Conservation (phyloP, 2,113 vertebrate genomes). For the Rafetus swinhoei region DNA sequence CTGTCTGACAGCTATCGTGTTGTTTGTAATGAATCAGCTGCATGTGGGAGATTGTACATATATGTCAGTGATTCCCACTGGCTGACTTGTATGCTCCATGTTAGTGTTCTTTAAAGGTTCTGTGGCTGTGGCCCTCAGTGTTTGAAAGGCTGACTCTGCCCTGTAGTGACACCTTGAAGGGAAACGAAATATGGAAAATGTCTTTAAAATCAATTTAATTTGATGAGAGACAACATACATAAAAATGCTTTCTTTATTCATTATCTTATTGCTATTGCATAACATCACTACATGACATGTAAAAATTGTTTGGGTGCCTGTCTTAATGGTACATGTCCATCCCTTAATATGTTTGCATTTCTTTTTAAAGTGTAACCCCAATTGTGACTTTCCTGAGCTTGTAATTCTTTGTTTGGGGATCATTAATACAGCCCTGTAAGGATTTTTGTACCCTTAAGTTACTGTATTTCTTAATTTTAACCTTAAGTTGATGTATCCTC, state of each 20-base stretch:
- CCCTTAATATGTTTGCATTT: conserved; percentile 35
- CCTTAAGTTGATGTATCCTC: not conserved
- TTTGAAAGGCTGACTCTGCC: not conserved
- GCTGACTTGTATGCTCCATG: not conserved
- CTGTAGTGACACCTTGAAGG: not conserved
- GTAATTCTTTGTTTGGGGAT: not conserved
- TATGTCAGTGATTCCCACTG: not conserved
- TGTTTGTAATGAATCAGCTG: not conserved
- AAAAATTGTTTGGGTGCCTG: conserved; percentile 8
- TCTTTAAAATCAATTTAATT: not conserved
- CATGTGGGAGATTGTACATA: not conserved
- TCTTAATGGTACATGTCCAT: not conserved
- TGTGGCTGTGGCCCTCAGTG: not conserved
- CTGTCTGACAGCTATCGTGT: not conserved
- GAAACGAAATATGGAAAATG: not conserved
- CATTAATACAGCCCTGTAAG: not conserved
- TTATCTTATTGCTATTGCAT: rapidly evolving
- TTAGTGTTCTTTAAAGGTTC: not conserved
- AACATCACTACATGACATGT: not conserved
- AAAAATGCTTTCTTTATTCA: not conserved
- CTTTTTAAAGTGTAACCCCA: not conserved
- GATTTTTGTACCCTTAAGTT: not conserved
- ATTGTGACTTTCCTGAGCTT: not conserved
- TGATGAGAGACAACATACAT: not conserved
- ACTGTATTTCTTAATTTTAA: not conserved